Evolutionary conservation across 1,140 invertebrate genomes (phyloP), one percentile per base, ranked within the genome.

Genomic region (Drepana arcuata): DNA sequence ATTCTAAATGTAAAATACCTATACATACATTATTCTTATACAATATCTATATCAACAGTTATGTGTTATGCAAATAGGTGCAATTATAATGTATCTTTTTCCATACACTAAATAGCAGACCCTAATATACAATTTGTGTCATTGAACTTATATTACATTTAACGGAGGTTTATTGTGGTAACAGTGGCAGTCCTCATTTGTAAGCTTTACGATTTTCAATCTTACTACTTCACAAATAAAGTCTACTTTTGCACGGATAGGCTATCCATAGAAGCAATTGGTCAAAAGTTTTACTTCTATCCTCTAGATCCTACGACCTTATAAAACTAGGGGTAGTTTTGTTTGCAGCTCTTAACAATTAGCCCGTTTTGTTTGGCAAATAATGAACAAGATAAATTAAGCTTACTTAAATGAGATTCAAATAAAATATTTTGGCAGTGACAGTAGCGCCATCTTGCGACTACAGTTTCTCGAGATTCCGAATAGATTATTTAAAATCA

Each of bases 41-140:
- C n/a, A n/a, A n/a, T n/a, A n/a, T n/a, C n/a, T 64, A 66, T 75
- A 72, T 74, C 50, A 81, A 81, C 73, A 74, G 63, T 56, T 65
- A 55, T 34, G 70, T 81, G 66, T 70, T 61, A 73, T 69, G 63
- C 68, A 81, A 81, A 77, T n/a, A 75, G 79, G 73, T 81, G 73
- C 72, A 59, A 67, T 69, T 33, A 29, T 53, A 60, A 58, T 56
- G 37, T 51, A 40, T 31, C 9, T 33, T 27, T 28, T 26, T 33
- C 42, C 35, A 49, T 35, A 15, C 18, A 38, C 43, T 53, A 47
- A 36, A 27, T 37, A 44, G 41, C 41, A 23, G 41, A 36, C 40
- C 44, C 29, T 10, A 13, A 44, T 43, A 54, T 38, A 49, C 61
- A 49, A 60, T 54, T 64, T 44, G 49, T 50, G 42, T 24, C 30